Conservation (phyloP, 2,888 invertebrate species). For the Eristalis tenax region DNA sequence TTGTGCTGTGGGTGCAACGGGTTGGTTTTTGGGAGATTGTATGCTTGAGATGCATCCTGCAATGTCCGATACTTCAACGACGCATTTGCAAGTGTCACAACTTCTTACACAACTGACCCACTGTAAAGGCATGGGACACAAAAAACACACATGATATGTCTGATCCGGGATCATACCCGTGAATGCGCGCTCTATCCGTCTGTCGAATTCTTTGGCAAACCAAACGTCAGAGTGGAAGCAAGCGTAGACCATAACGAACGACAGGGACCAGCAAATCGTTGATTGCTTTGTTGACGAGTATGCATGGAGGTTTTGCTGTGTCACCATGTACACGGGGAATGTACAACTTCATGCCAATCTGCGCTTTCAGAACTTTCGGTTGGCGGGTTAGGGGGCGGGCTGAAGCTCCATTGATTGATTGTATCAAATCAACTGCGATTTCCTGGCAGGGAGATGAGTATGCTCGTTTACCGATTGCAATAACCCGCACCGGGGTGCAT, state of each 20-base stretch:
- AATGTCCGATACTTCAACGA: neutral
- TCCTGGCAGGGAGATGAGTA: neutral
- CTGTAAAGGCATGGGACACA: neutral
- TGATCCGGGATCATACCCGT: neutral
- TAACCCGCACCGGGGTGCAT: neutral
- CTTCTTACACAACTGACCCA: neutral
- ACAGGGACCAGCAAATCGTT: neutral
- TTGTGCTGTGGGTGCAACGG: neutral
- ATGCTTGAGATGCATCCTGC: neutral
- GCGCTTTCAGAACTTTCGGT: neutral
- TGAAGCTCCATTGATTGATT: conserved; percentile 6
- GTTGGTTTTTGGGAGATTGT: neutral
- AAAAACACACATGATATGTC: neutral
- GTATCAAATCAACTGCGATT: conserved; percentile 5
- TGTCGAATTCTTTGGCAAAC: neutral
- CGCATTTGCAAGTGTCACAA: neutral
- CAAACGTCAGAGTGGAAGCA: neutral
- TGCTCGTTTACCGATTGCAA: neutral
- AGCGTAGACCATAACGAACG: neutral
- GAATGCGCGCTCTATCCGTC: neutral
- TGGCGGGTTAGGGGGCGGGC: neutral
- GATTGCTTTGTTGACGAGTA: conserved; percentile 37
- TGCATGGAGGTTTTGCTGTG: conserved; percentile 6
- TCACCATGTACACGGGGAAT: neutral
- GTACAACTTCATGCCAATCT: conserved; percentile 1